Conservation (phyloP, 2,797 vertebrate species). For the Epinephelus coioides region DNA sequence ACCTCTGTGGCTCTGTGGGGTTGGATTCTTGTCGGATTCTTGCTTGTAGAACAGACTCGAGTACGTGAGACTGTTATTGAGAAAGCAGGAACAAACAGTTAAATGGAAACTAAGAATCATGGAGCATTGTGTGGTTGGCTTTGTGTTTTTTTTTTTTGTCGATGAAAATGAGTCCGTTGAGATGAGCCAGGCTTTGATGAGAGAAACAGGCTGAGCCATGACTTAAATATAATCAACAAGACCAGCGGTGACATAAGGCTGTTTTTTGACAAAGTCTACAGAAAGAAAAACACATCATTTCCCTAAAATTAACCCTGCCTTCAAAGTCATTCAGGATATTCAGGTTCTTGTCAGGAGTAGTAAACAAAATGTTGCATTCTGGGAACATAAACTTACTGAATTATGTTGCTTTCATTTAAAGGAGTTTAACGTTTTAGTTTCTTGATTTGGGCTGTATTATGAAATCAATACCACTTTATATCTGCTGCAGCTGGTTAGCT, state of each 20-base stretch:
- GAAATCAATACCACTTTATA: no score
- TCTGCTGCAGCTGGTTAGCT: background rate
- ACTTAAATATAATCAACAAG: slow-evolving; percentile 2
- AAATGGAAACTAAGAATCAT: slow-evolving; percentile 69
- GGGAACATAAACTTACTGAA: background rate
- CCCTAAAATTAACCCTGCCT: background rate
- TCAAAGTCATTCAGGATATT: background rate
- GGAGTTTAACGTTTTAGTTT: background rate
- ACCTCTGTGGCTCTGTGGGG: slow-evolving; percentile 58
- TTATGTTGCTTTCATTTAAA: background rate
- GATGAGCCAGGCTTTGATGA: slow-evolving; percentile 41
- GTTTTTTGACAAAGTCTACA: no score
- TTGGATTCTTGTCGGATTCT: slow-evolving; percentile 42
- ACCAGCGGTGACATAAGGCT: background rate
- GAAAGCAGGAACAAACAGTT: slow-evolving; percentile 45
- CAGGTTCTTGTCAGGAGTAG: background rate
- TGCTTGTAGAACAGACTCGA: slow-evolving; percentile 36
- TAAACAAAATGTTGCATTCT: background rate
- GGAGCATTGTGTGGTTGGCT: slow-evolving; percentile 49
- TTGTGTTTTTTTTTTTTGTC: slow-evolving; percentile 40
- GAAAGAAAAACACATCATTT: background rate
- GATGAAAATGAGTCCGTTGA: slow-evolving; percentile 41
- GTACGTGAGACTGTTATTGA: slow-evolving; percentile 30
- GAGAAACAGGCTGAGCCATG: background rate
- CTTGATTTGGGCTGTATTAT: background rate